Evolutionary conservation across 2,797 vertebrate species (phyloP), one percentile per base, ranked within the genome.

Genomic region (Lycodopsis pacificus): DNA sequence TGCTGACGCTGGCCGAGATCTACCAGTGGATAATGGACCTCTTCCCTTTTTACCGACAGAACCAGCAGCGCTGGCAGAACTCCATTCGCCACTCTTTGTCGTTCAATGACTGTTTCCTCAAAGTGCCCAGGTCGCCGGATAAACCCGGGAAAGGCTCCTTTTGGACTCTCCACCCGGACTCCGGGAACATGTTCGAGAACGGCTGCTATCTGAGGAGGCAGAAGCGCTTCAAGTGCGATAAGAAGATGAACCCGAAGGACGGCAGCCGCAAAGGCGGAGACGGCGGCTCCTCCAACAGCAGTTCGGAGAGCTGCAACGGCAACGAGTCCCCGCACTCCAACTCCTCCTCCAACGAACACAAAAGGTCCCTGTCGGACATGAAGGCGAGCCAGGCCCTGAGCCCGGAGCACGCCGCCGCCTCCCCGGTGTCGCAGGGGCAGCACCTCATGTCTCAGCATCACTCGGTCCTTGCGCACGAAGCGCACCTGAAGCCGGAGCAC

Each of bases 11-110:
- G 74, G 97, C 97, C 17, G 97, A 99, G 93, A 98, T 98, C 94
- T 99, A 99, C 92, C 98, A 98, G 95, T 99, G 98, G 98, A 99
- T 98, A 95, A 99, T 98, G 98, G 98, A 98, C 95, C 96, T 98
- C 4, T 99, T 99, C 93, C 98, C 97, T 42, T 99, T 94, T 93
- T 99, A 99, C 92, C 95, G 97, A 5, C 98, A 99, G 95, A 99
- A 98, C 92, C 98, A 98, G 94, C 98, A 99, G 93, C 97, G 97
- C 88, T 97, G 97, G 97, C 97, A 98, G 93, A 97, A 97, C 92
- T 97, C 96, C 62, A 98, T 98, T 56, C 97, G 97, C 87, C 97
- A 98, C 89, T 98, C 97, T 17, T 84, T 98, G 64, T 98, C 97
- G 2, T 98, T 98, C 91, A 98, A 98, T 83, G 97, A 98, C 93